Evolutionary conservation across 2,113 vertebrate species (phyloP).

Genomic region (Passer montanus): DNA sequence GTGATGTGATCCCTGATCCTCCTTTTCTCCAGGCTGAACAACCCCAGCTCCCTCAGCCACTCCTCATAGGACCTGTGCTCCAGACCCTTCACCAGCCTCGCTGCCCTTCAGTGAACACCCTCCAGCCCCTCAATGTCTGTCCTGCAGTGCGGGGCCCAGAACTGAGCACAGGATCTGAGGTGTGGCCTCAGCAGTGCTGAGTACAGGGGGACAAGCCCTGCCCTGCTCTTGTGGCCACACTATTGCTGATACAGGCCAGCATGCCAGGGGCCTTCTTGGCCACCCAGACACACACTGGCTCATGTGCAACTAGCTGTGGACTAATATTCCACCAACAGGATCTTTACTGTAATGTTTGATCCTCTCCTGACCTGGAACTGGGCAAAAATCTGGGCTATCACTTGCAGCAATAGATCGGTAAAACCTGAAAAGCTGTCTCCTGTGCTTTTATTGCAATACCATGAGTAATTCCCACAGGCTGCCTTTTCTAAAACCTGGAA

Average conservation of each 20-base stretch:
- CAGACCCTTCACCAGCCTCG: rapidly evolving
- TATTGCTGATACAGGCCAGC: not conserved
- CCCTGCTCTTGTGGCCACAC: not conserved
- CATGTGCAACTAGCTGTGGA: not conserved
- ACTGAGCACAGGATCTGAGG: not conserved
- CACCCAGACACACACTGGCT: not conserved
- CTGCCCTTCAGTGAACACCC: rapidly evolving
- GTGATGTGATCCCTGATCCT: not conserved
- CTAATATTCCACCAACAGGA: not conserved
- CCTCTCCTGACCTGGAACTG: not conserved
- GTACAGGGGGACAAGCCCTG: not conserved
- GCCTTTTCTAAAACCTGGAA: not conserved
- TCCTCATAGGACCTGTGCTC: not conserved
- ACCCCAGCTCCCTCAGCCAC: rapidly evolving
- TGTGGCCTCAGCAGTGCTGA: rapidly evolving
- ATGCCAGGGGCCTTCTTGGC: not conserved
- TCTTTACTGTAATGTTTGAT: not conserved
- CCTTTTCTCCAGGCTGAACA: not conserved
- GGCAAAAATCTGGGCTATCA: not conserved
- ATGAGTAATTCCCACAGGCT: not conserved
- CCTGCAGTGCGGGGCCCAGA: not conserved
- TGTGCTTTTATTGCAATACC: not conserved
- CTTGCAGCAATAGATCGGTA: not conserved
- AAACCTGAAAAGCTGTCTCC: not conserved
- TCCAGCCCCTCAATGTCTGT: rapidly evolving